Evolutionary conservation across 1,140 invertebrate genomes (phyloP).

Genomic region (Leptonema lineaticorne): DNA sequence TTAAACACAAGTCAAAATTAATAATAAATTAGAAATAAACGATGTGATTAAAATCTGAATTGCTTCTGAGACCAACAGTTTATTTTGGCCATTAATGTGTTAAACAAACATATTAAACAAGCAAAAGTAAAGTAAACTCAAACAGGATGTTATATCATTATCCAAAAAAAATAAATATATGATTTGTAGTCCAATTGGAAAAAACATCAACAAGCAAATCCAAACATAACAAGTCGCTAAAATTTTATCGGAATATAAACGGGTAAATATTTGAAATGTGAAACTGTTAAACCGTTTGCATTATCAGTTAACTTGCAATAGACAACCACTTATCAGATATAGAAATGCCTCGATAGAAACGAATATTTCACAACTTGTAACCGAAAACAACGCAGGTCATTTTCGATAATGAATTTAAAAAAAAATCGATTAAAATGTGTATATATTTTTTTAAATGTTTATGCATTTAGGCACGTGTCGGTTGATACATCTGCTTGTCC

Average conservation of each 20-base stretch:
- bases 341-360: not conserved
- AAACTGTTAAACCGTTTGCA: not conserved
- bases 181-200: not conserved
- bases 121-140: not conserved
- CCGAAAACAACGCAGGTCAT: too few relatives aligned
- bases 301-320: not conserved
- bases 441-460: not conserved
- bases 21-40: too few relatives aligned
- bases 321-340: not conserved
- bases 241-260: not conserved
- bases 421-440: not conserved
- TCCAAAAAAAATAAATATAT: not conserved
- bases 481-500: slow-evolving; percentile 14
- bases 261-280: not conserved
- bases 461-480: slow-evolving; percentile 5
- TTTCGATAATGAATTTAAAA: too few relatives aligned
- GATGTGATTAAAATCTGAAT: too few relatives aligned
- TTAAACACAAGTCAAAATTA: too few relatives aligned
- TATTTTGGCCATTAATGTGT: too few relatives aligned
- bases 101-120: not conserved
- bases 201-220: not conserved
- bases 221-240: not conserved
- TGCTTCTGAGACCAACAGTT: too few relatives aligned
- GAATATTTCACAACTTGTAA: not conserved
- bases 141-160: not conserved